Conservation (phyloP, 2,113 vertebrate species). For the Xenopus laevis region DNA sequence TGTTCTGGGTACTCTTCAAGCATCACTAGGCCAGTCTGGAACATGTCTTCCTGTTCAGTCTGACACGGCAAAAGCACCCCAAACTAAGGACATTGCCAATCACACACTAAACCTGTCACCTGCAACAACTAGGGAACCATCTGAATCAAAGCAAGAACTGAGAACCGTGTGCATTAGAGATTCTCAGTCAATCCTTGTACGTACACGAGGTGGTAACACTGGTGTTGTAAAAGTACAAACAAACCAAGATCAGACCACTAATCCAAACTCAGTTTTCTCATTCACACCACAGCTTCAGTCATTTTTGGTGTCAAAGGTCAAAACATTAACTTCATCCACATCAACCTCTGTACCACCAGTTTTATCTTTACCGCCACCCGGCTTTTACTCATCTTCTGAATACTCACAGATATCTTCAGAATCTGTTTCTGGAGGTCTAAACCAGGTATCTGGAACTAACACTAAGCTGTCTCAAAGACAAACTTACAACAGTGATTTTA, state of each 20-base stretch:
- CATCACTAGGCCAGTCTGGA: constrained; percentile 51
- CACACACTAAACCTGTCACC: constrained; percentile 31
- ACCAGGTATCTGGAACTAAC: constrained; percentile 54
- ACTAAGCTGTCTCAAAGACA: constrained; percentile 57
- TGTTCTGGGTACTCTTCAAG: constrained; percentile 49
- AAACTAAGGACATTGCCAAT: constrained; percentile 51
- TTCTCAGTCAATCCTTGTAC: constrained; percentile 94
- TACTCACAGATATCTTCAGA: constrained; percentile 3
- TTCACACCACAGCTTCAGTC: constrained; percentile 85
- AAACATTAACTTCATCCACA: constrained; percentile 54
- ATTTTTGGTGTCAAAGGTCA: constrained; percentile 80
- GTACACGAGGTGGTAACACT: constrained; percentile 93
- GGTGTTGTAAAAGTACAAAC: constrained; percentile 91
- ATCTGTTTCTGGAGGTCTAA: constrained; percentile 57
- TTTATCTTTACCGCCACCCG: too few species aligned
- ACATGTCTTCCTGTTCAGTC: constrained; percentile 55
- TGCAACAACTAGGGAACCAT: constrained; percentile 50
- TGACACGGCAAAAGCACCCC: constrained; percentile 46
- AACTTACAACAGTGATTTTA: constrained; percentile 44
- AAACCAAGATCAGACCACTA: constrained; percentile 72
- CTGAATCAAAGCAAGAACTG: constrained; percentile 83
- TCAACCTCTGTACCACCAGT: constrained; percentile 55
- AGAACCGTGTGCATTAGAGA: constrained; percentile 93
- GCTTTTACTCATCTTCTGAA: not conserved
- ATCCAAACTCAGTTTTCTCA: constrained; percentile 76